Evolutionary conservation across 2,888 invertebrate species (phyloP), one percentile per base, ranked within the genome.

Genomic region (Palloptera scutellata): DNA sequence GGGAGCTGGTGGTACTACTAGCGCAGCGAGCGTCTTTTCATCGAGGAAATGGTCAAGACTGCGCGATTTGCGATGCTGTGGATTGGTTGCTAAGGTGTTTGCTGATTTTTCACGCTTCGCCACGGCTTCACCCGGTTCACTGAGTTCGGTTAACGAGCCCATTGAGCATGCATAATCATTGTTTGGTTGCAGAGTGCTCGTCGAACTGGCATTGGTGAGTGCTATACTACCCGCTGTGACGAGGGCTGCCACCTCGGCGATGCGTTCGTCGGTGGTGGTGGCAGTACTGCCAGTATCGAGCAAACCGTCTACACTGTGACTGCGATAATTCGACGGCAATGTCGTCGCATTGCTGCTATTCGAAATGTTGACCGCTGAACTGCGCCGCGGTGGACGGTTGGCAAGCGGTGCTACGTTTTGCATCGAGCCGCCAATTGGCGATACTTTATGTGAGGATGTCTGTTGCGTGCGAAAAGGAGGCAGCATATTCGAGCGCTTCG

Each of bases 11-110:
- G 75, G 72, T 19, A 67, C 69, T 66, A 79, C 67, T 9, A 83
- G 72, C 61, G 76, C 76, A 12, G 85, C 84, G 52, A 86, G 80
- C n/a, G 79, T 78, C 55, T 79, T 77, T 68, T 83, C 81, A 73
- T 89, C 88, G 59, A 90, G 79, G 19, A 90, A 86, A 68, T 88
- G 89, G 77, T 91, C 90, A 69, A 90, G 84, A 78, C 90, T 90
- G 60, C 89, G 88, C 54, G 91, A 90, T 75, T 88, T 86, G 69
- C 88, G 79, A 74, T 85, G 84, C 61, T 81, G 81, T 12, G 77
- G 76, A 72, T 79, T 80, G 1, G 79, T 78, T 55, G 74, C 78
- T 68, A 74, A 67, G 67, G 71, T 62, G 75, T 73, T 76, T 3
- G 72, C 71, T 48, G 74, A 68, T 63, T 84, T 83, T 13, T 83